phyloP scores from a whole-genome alignment of 1,140 invertebrate genomes.

The Coenobita brevimanus region DNA sequence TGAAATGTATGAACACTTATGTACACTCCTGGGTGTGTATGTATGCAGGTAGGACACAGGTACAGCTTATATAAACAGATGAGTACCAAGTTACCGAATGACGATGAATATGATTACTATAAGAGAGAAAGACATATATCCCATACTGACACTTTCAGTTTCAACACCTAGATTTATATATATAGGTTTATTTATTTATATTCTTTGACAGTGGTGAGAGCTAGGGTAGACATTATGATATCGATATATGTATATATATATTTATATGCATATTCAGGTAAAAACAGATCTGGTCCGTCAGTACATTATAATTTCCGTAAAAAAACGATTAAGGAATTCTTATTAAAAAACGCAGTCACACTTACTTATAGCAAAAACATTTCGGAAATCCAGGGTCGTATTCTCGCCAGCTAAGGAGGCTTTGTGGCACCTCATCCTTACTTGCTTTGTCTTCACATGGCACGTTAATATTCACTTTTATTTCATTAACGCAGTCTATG shows the following conservation, averaged over 20 bases:
- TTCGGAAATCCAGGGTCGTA: too few species aligned
- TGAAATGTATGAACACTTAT: neutral
- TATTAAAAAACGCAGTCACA: neutral
- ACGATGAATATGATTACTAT: neutral
- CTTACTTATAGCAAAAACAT: neutral
- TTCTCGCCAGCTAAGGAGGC: too few species aligned
- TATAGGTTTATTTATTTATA: neutral
- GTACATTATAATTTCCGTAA: neutral
- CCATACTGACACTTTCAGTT: neutral
- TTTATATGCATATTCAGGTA: conserved; percentile 3
- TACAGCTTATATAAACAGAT: conserved; percentile 3
- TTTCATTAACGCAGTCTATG: too few species aligned
- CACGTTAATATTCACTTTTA: too few species aligned
- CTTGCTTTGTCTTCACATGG: too few species aligned
- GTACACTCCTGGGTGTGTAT: neutral
- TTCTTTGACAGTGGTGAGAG: too few species aligned
- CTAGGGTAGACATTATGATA: conserved; percentile 5
- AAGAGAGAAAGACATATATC: neutral
- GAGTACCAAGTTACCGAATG: neutral
- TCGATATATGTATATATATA: conserved; percentile 18
- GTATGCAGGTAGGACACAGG: neutral
- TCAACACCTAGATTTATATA: neutral
- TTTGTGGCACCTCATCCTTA: too few species aligned
- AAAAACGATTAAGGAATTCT: too few species aligned
- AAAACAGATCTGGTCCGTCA: conserved; percentile 2